A percentile compares a stretch with the other conserved stretches of the same genome.
Evolutionary conservation across 1,140 invertebrate species (phyloP).

Genomic region (Lucilia sericata): DNA sequence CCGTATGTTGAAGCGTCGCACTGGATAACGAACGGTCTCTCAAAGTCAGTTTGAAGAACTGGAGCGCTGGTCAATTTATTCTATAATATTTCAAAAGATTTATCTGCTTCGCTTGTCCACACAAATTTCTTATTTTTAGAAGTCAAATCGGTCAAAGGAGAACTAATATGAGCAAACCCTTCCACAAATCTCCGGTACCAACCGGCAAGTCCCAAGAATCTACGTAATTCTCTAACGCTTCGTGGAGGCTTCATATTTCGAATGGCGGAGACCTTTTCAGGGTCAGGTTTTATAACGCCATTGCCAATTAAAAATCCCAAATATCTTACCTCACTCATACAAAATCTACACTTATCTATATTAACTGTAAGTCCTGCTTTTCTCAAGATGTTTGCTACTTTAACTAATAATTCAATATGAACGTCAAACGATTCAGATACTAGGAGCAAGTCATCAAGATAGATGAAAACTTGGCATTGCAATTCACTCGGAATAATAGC

Average conservation of each 20-base stretch:
- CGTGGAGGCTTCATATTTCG: neutral
- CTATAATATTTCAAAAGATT: no score
- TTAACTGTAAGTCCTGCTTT: conserved; percentile 4
- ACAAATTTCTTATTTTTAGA: no score
- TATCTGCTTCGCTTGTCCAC: no score
- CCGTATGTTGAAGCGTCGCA: neutral
- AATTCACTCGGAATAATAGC: neutral
- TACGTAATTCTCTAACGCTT: neutral
- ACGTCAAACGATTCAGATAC: neutral
- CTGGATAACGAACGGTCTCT: neutral
- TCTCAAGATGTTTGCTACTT: neutral
- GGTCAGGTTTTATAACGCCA: conserved; percentile 19
- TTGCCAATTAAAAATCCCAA: neutral
- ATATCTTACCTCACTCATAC: conserved; percentile 10
- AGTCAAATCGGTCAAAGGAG: no score
- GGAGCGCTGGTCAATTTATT: no score
- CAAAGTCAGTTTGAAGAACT: neutral
- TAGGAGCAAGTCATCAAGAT: conserved; percentile 15
- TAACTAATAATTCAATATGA: neutral
- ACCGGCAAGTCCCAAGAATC: conserved; percentile 16
- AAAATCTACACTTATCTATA: conserved; percentile 20
- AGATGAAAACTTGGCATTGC: conserved; percentile 20
- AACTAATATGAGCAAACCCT: no score
- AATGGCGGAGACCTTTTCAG: conserved; percentile 18
- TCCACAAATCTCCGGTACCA: conserved; percentile 21